phyloP scores from a whole-genome alignment of 2,113 vertebrate genomes.

The Osmerus eperlanus region DNA sequence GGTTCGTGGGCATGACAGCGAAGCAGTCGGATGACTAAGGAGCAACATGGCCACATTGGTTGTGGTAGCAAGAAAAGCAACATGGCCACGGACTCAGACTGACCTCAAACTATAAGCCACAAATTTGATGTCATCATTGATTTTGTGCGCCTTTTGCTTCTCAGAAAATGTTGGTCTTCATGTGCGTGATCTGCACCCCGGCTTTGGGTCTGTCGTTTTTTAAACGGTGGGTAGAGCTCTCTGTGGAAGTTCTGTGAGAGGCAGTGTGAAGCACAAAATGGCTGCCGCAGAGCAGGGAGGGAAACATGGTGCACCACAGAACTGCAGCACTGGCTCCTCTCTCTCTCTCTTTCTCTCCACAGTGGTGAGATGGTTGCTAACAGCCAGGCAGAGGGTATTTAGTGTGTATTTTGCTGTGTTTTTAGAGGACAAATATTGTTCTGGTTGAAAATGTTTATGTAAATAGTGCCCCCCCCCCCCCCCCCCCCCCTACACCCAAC shows the following conservation, averaged over 20 bases:
- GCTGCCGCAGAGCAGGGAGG: conserved; percentile 53
- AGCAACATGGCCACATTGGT: conserved; percentile 26
- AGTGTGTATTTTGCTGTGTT: neutral
- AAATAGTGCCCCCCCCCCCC: neutral
- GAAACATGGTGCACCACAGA: conserved; percentile 48
- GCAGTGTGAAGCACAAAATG: conserved; percentile 66
- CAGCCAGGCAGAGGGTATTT: neutral
- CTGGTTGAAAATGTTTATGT: neutral
- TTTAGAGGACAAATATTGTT: neutral
- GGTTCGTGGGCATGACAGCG: conserved; percentile 31
- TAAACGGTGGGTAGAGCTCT: neutral
- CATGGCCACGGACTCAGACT: too few species aligned
- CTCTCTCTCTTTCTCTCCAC: neutral
- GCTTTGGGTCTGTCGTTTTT: neutral
- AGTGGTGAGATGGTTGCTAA: too few species aligned
- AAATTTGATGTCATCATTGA: neutral
- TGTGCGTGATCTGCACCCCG: neutral
- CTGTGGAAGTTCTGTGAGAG: neutral
- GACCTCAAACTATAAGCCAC: neutral
- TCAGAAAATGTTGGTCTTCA: neutral
- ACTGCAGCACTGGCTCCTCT: conserved; percentile 27
- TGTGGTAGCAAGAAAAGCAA: neutral
- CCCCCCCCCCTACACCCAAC: neutral
- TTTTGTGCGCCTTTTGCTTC: neutral
- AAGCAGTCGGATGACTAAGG: conserved; percentile 53